A percentile compares a stretch with the other conserved stretches of the same genome.
Conservation (phyloP, 2,797 vertebrate species). For the Catharus ustulatus region DNA sequence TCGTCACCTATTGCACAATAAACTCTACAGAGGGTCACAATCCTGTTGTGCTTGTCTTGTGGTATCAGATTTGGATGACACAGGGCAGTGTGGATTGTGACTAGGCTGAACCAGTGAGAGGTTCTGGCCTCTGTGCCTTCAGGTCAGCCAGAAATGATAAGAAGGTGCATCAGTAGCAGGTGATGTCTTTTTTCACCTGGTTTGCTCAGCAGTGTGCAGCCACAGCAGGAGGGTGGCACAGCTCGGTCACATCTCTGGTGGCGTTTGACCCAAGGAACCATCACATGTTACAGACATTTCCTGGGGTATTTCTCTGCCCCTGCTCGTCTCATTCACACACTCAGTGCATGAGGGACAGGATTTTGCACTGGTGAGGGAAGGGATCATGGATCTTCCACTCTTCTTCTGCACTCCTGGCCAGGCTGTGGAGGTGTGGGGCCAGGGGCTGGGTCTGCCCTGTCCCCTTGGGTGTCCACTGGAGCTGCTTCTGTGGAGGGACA, state of each 20-base stretch:
- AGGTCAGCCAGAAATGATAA: background rate
- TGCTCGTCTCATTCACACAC: background rate
- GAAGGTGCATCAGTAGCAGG: background rate
- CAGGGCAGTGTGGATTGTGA: background rate
- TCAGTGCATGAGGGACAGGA: background rate
- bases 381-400: accelerated
- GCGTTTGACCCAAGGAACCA: background rate
- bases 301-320: background rate
- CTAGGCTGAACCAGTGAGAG: background rate
- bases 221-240: background rate
- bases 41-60: background rate
- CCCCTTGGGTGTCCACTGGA: accelerated
- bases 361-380: background rate
- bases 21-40: background rate
- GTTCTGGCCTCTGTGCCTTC: background rate
- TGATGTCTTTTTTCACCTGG: background rate
- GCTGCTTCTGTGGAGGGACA: background rate
- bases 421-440: background rate
- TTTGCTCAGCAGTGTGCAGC: background rate
- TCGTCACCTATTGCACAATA: background rate
- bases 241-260: accelerated
- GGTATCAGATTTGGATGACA: background rate
- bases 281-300: accelerated
- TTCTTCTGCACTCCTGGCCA: background rate
- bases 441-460: background rate